Evolutionary conservation across 1,140 invertebrate species (phyloP).

Genomic region (Maniola jurtina): DNA sequence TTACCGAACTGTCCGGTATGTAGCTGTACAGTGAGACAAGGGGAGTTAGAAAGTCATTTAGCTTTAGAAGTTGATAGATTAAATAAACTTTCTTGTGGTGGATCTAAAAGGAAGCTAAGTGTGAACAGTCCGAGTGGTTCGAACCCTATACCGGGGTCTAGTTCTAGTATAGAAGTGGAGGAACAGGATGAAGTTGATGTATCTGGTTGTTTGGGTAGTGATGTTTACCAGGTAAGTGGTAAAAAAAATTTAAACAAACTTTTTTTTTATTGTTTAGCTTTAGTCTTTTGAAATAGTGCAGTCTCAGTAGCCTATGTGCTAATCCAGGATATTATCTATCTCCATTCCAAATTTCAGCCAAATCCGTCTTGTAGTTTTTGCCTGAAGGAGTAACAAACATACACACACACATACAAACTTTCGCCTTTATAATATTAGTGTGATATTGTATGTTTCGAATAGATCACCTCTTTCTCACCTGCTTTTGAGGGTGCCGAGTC

Average conservation of each 20-base stretch:
- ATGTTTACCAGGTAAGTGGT: conserved; percentile 66
- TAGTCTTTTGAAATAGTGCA: background rate
- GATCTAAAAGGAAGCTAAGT: conserved; percentile 62
- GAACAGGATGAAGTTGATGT: conserved; percentile 62
- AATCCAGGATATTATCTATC: too few species aligned
- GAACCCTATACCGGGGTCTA: conserved; percentile 56
- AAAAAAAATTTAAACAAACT: conserved; percentile 7
- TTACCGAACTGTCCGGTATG: conserved; percentile 72
- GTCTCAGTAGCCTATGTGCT: too few species aligned
- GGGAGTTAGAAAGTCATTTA: conserved; percentile 68
- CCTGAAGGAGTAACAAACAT: too few species aligned
- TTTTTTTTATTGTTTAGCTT: background rate
- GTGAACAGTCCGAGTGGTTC: conserved; percentile 44
- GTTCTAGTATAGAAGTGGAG: conserved; percentile 42
- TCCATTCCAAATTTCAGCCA: too few species aligned
- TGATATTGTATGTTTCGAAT: too few species aligned
- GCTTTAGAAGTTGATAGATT: conserved; percentile 67
- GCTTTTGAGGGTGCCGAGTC: too few species aligned
- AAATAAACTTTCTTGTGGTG: conserved; percentile 57
- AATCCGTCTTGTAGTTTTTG: too few species aligned
- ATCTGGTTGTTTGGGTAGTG: conserved; percentile 64
- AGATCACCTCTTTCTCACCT: too few species aligned
- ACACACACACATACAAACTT: too few species aligned
- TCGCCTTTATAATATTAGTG: too few species aligned
- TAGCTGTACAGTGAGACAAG: conserved; percentile 70